Base-by-base conservation (phyloP, 1,140 invertebrate genomes). In the Oryctes rhinoceros region DNA sequence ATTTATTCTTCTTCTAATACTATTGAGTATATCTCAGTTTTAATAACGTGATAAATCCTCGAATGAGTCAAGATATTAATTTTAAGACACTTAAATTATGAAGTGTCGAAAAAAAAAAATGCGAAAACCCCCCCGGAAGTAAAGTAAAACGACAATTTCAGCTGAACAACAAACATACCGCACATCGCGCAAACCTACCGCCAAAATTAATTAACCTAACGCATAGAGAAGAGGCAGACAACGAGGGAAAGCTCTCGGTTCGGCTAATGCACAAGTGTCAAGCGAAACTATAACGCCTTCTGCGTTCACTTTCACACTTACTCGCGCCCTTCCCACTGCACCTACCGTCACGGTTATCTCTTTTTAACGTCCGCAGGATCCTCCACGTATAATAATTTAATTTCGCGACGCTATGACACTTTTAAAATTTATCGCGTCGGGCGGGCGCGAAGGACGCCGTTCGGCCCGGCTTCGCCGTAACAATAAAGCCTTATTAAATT, bases 301-400 rank as follows among this genome's bases (percentile, higher is more conserved):
- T 18, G 15, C 53, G n/a, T 59, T 18, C 53, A 18, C 53, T 18
- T n/a, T 59, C 18, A 59, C 18, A 59, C 24, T n/a, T 0, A 18
- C 53, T 59, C 15, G 53, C 53, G n/a, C 18, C 11, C 18, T 59
- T 59, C 15, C 13, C 53, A 6, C 15, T n/a, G 53, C 18, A 59
- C n/a, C n/a, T 6, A 59, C 15, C 15, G 7, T 59, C 53, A 15
- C 5, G 18, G 53, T 59, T 59, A 18, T 18, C 18, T 59, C 53
- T 18, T 59, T 59, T 59, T 59, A 59, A 59, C 53, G 53, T 15
- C 18, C 39, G 5, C 15, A 18, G 15, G 0, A n/a, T 15, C 15
- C 18, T 59, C n/a, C 15, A n/a, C 53, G 53, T 59, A 59, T 59
- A 59, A 59, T 59, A 59, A 59, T 59, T 59, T 59, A 59, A 59